Evolutionary conservation across 2,888 invertebrate genomes (phyloP), one percentile per base, ranked within the genome.

Genomic region (Drosophila parthenogenetica): DNA sequence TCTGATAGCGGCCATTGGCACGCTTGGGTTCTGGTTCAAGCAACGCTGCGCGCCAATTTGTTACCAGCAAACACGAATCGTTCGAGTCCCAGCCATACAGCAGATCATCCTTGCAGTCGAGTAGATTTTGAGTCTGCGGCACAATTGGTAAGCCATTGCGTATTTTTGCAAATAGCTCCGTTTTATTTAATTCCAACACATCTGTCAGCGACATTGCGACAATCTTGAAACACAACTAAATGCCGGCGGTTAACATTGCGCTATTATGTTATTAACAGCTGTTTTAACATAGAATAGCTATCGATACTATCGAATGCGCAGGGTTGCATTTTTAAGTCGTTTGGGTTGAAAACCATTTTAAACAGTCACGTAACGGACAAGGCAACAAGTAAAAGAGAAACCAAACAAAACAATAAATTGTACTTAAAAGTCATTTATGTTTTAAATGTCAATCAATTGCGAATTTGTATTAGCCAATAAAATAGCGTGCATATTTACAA

Each of bases 11-110:
- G 10, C 65, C 39, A n/a, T 62, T 50, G 5, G 49, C 25, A 37
- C 51, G 37, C 22, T 79, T 72, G 8, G 57, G 4, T 46, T 77
- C 25, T 2, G n/a, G 90, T 37, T 62, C 90, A 60, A 92, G 89
- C 35, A 91, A 78, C 55, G 92, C 90, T 8, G 92, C 91, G 73
- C 94, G 91, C 87, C 94, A 90, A 90, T 95, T 94, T 68, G 94
- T 90, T 25, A 93, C 93, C 73, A 94, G 89, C 66, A 95, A 90
- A 73, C 93, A 94, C 69, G 92, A 93, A 75, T 94, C 94, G 37
- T 92, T 91, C 1, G 93, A 93, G 81, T 94, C 93, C 95, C 95
- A 95, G 5, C 93, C 93, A 89, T 93, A 95, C 11, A 95, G 89
- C 71, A 95, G 91, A 85, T 94, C 94, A 79, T 95, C 94, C 43